Base-by-base conservation (phyloP, 2,113 vertebrate genomes). In the Nipponia nippon region DNA sequence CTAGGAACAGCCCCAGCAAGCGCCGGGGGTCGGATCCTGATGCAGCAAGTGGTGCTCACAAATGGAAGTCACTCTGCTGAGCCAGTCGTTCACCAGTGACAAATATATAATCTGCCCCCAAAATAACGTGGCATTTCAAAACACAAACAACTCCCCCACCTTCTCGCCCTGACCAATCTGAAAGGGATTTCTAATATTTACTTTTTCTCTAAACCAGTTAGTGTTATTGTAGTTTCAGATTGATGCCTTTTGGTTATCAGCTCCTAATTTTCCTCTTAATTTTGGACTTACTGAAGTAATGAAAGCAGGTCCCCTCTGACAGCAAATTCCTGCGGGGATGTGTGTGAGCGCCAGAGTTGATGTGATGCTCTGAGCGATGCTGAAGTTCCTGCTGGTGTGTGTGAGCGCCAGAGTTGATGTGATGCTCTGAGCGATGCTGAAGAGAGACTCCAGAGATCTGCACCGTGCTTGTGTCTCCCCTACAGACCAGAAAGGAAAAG, bases 11-110 rank as follows among this genome's bases (percentile, higher is more conserved):
- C 27, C 18, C 36, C 66, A 36, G 44, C 4, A 11, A 58, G 32
- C 4, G 2, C n/a, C 0, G 2, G 73, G 42, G 32, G 15, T 46
- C 6, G 1, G 38, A 32, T 52, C 52, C 61, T 40, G 65, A 2
- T 7, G 49, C 36, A 61, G 61, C 34, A 47, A 59, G 36, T 4
- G 3, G 42, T 8, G 52, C 61, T 85, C 52, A 18, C 22, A 63
- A 58, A 32, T 22, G 47, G 52, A 71, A 49, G 30, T 9, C 44
- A 13, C 1, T 5, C 58, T 81, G 71, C 86, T 44, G 53, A 77
- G 69, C 77, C 72, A 17, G 83, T 2, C 1, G 4, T 34, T 93
- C 87, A 49, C 59, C 34, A 14, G 32, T 38, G 69, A 79, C 55
- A 85, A 75, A 87, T 22, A 66, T 5, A 78, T 21, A 58, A 50